Conservation (phyloP, 2,797 vertebrate species). For the Phrynocephalus forsythii region DNA sequence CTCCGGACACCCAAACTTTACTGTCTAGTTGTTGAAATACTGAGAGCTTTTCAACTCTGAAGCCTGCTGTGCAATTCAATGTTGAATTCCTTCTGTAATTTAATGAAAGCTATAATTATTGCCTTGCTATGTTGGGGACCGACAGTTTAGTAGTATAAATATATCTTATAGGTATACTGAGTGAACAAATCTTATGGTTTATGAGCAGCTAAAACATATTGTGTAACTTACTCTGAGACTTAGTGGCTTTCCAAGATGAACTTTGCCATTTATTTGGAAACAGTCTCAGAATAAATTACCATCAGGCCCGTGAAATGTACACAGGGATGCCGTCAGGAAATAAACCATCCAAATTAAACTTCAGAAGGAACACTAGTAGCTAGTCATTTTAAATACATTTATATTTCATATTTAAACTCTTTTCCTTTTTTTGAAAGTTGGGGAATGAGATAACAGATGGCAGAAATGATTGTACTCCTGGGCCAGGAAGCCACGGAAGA, state of each 20-base stretch:
- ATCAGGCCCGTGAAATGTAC: slow-evolving; percentile 58
- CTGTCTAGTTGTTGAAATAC: not conserved
- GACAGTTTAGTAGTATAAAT: slow-evolving; percentile 56
- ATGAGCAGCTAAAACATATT: slow-evolving; percentile 50
- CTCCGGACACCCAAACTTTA: not conserved
- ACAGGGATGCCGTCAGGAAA: slow-evolving; percentile 57
- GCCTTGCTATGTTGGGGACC: slow-evolving; percentile 40
- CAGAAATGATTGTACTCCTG: not conserved
- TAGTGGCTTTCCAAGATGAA: slow-evolving; percentile 58
- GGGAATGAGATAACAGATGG: not conserved
- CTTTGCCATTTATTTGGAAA: slow-evolving; percentile 72
- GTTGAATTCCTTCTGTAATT: slow-evolving; percentile 47
- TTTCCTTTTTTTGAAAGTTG: slow-evolving; percentile 23
- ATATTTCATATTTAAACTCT: slow-evolving; percentile 33
- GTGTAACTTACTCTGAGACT: slow-evolving; percentile 70
- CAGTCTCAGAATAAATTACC: slow-evolving; percentile 66
- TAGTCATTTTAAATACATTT: slow-evolving; percentile 55
- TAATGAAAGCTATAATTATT: slow-evolving; percentile 66
- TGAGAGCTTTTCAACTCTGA: not conserved
- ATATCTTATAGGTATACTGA: slow-evolving; percentile 42
- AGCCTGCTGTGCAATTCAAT: slow-evolving; percentile 29
- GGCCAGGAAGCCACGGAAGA: not conserved
- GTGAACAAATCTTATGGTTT: slow-evolving; percentile 57
- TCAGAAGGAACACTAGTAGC: slow-evolving; percentile 58
- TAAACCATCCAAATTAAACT: slow-evolving; percentile 56